Percentiles rank a stretch among this genome's conserved stretches.
Conservation (phyloP, 2,113 vertebrate genomes). For the Recurvirostra avosetta region DNA sequence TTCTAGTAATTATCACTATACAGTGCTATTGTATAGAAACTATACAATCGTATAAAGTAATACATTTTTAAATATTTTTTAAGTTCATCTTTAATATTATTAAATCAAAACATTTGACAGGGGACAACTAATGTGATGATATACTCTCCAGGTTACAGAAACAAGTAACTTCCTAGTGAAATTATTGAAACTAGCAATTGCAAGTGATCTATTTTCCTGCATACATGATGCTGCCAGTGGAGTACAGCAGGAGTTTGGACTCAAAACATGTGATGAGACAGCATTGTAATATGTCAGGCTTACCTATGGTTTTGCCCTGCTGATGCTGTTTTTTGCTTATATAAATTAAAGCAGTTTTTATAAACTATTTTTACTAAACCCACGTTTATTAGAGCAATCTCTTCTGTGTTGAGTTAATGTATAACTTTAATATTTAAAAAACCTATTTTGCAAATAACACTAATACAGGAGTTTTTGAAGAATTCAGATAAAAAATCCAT, state of each 20-base stretch:
- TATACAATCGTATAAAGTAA: rapidly evolving
- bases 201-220: not conserved
- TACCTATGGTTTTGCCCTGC: not conserved
- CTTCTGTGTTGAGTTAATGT: not conserved
- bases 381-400: not conserved
- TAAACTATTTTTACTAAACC: not conserved
- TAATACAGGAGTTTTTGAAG: not conserved
- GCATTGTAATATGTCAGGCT: not conserved
- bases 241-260: not conserved
- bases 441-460: not conserved
- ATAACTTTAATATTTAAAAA: not conserved
- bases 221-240: not conserved
- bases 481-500: not conserved
- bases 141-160: not conserved
- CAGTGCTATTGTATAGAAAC: not conserved
- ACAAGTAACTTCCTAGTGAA: not conserved
- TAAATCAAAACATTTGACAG: not conserved
- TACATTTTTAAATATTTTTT: not conserved
- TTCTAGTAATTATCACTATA: not conserved
- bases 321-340: not conserved
- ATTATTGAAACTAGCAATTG: not conserved
- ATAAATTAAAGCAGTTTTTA: not conserved
- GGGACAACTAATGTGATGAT: not conserved
- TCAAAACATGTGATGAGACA: not conserved
- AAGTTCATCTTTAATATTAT: not conserved